Evolutionary conservation across 2,888 invertebrate species (phyloP).

Genomic region (Lamproptera curius): DNA sequence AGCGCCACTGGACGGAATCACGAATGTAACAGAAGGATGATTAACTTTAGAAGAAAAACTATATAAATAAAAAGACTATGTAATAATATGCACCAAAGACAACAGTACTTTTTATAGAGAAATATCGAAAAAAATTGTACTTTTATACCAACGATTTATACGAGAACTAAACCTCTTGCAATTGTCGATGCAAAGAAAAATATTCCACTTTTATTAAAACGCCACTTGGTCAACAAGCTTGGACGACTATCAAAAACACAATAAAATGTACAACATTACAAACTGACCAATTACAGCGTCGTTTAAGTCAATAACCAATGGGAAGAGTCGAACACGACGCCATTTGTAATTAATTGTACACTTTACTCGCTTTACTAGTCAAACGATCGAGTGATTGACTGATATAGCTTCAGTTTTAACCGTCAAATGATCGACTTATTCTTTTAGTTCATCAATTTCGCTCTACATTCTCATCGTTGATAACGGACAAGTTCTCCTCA

Average conservation of each 20-base stretch:
- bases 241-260: too few relatives aligned
- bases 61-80: slow-evolving; percentile 1
- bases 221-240: neutral
- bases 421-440: too few relatives aligned
- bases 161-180: neutral
- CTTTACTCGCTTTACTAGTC: too few relatives aligned
- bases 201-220: too few relatives aligned
- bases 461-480: slow-evolving; percentile 48
- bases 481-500: slow-evolving; percentile 57
- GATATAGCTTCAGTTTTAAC: too few relatives aligned
- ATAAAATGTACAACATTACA: too few relatives aligned
- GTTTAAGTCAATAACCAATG: too few relatives aligned
- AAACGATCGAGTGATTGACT: too few relatives aligned
- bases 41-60: neutral
- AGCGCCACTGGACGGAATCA: slow-evolving; percentile 45
- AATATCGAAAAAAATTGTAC: slow-evolving; percentile 5
- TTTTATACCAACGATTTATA: neutral
- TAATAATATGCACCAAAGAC: slow-evolving; percentile 1
- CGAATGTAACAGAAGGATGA: slow-evolving; percentile 14
- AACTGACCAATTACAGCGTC: too few relatives aligned
- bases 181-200: too few relatives aligned
- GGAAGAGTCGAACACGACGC: too few relatives aligned
- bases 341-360: too few relatives aligned
- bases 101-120: neutral
- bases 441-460: slow-evolving; percentile 17